Percentiles rank a stretch among this genome's conserved stretches.
phyloP scores from a whole-genome alignment of 2,888 invertebrate species.

The Nomada hirtipes region DNA sequence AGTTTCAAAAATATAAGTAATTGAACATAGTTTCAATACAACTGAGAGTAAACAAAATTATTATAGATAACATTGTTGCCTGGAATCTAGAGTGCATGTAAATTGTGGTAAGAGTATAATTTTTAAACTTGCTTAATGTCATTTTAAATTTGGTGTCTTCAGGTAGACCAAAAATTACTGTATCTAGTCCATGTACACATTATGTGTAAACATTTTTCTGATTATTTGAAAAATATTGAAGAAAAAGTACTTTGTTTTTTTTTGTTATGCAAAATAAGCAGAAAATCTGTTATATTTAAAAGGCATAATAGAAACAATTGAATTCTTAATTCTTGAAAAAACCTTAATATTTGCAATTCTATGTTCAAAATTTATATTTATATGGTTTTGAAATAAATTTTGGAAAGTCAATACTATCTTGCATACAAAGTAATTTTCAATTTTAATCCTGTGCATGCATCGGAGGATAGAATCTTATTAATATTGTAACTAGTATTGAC shows the following conservation, averaged over 20 bases:
- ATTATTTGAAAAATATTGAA: background rate
- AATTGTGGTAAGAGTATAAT: background rate
- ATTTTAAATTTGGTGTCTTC: background rate
- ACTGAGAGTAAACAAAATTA: too few relatives aligned
- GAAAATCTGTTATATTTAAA: background rate
- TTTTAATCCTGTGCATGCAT: background rate
- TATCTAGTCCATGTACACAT: constrained; percentile 33
- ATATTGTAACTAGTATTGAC: background rate
- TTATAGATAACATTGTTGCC: too few relatives aligned
- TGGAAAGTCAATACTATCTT: background rate
- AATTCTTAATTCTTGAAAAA: background rate
- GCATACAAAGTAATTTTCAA: background rate
- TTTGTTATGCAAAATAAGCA: background rate
- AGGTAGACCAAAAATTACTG: constrained; percentile 5
- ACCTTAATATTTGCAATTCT: background rate
- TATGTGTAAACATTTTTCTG: background rate
- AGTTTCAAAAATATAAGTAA: background rate
- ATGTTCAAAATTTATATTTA: background rate
- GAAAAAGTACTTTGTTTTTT: too few relatives aligned
- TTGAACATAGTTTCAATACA: too few relatives aligned
- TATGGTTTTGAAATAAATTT: background rate
- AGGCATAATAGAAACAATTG: background rate
- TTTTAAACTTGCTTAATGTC: constrained; percentile 7
- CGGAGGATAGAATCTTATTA: background rate
- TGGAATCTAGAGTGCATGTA: too few relatives aligned